These are phyloP conservation scores for Potorous gilbertii DNA, from an alignment of 2,797 vertebrate species.

Conservation along the genomic window DNA sequence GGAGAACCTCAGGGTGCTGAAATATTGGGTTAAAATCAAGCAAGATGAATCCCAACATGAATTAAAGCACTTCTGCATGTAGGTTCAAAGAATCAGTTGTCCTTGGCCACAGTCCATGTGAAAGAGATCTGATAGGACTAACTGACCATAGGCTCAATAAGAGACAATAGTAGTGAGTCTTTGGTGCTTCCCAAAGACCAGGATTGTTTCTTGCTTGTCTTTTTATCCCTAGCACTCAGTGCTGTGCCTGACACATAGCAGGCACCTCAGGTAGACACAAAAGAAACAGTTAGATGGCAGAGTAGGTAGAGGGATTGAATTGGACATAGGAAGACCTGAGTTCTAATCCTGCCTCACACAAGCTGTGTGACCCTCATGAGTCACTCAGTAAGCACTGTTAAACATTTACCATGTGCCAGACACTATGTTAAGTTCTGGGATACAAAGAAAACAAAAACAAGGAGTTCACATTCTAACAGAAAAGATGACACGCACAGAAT, in stretches of 20 bases:
- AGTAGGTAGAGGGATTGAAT: too few species aligned
- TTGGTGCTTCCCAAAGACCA: not conserved
- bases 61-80: not conserved
- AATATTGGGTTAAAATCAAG: not conserved
- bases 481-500: not conserved
- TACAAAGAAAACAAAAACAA: not conserved
- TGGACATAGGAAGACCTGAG: not conserved
- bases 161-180: too few species aligned
- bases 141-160: not conserved
- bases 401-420: not conserved
- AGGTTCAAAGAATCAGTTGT: not conserved
- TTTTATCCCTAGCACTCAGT: too few species aligned
- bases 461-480: not conserved
- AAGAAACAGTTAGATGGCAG: not conserved
- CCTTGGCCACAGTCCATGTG: not conserved
- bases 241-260: too few species aligned
- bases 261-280: too few species aligned
- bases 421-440: not conserved
- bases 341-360: not conserved
- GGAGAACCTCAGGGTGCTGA: not conserved
- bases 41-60: not conserved
- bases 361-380: not conserved
- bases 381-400: not conserved
- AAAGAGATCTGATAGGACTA: not conserved
- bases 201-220: not conserved